phyloP scores from a whole-genome alignment of 2,888 invertebrate species.

The Sthenelais limicola region DNA sequence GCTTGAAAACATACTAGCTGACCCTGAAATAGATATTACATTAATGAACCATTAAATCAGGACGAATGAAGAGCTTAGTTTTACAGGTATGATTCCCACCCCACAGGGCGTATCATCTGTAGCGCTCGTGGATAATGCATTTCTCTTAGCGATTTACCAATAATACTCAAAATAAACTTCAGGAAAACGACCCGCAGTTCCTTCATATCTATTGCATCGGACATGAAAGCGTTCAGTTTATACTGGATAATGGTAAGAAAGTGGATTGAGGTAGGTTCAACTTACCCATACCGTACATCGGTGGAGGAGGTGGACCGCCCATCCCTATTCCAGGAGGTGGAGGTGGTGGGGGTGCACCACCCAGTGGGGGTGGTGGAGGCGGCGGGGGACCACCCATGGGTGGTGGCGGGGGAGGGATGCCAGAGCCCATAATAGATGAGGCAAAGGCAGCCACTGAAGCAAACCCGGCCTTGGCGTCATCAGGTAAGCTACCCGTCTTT shows the following conservation, averaged over 20 bases:
- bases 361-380: slow-evolving; percentile 50
- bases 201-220: too few relatives aligned
- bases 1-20: neutral
- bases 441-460: slow-evolving; percentile 43
- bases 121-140: neutral
- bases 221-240: too few relatives aligned
- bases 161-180: slow-evolving; percentile 14
- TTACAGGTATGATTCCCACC: too few relatives aligned
- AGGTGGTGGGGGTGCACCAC: slow-evolving; percentile 49
- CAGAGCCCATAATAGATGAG: slow-evolving; percentile 53
- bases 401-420: slow-evolving; percentile 60
- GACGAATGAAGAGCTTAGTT: too few relatives aligned
- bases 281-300: slow-evolving; percentile 50
- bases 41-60: too few relatives aligned
- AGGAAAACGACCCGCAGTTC: too few relatives aligned
- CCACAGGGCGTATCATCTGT: too few relatives aligned
- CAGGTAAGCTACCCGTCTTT: slow-evolving; percentile 91
- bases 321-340: slow-evolving; percentile 45
- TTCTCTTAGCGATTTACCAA: neutral
- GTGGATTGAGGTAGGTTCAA: neutral
- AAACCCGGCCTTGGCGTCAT: slow-evolving; percentile 85
- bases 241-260: neutral
- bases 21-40: neutral
- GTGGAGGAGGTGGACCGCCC: slow-evolving; percentile 43
- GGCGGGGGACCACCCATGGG: slow-evolving; percentile 53